Base-by-base conservation (phyloP, 2,113 vertebrate genomes). In the Eulacestoma nigropectus region DNA sequence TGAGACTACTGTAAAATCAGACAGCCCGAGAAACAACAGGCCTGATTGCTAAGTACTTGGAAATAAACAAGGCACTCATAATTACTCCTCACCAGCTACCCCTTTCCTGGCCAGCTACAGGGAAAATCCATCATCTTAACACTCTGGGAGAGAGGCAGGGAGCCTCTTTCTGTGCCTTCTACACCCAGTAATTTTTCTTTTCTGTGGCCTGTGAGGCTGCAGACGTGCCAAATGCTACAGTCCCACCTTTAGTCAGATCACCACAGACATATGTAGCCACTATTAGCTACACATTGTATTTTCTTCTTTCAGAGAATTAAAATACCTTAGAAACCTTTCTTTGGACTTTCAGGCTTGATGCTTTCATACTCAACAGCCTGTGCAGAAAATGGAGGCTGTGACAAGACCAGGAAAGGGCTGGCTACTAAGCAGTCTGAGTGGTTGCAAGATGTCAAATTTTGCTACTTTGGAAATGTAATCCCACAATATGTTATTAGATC, bases 91-190 rank as follows among this genome's bases (percentile, higher is more conserved):
- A 0, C 68, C 93, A 84, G 90, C 90, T 93, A 84, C 87, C 82
- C 87, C 86, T 57, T 90, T 95, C 92, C 83, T 52, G 55, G 91
- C 70, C 75, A 80, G 49, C 91, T 90, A 96, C 59, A 67, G 87
- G 63, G 50, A 86, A 95, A 96, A 97, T 96, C 85, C 85, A 95
- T 96, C 95, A 93, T 80, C 72, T 90, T 94, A 87, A 69, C 82
- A 57, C 81, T 53, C 60, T 2, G 0, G 18, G 49, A 84, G 37
- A 55, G 50, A 79, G 84, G 59, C 25, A 62, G 39, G 16, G 33
- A 93, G 49, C 22, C 60, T 42, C 50, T 18, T 64, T 75, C 59
- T 13, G 1, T 49, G 50, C 39, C 44, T 81, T 94, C 56, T 32
- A 35, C 18, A 60, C 62, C 18, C 2, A 5, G 49, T 2, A 21